A percentile compares a stretch with the other conserved stretches of the same genome.
phyloP scores from a whole-genome alignment of 2,797 vertebrate species.

The Eurystomus glaucurus region DNA sequence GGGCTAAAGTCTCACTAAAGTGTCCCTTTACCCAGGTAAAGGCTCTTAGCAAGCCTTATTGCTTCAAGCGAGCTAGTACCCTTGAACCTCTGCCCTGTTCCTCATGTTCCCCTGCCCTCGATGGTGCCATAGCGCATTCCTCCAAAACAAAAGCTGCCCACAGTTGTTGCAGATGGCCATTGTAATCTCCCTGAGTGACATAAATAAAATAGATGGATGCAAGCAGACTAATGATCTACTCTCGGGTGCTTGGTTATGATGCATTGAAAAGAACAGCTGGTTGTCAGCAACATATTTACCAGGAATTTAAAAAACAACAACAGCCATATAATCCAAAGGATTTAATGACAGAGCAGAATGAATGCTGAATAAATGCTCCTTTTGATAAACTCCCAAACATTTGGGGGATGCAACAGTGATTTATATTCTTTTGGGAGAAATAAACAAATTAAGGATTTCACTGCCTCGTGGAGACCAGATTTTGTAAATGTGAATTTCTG shows the following conservation, averaged over 20 bases:
- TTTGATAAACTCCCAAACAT: conserved; percentile 71
- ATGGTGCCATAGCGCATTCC: background rate
- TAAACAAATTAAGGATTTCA: conserved; percentile 72
- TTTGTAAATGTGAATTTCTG: conserved; percentile 43
- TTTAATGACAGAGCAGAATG: conserved; percentile 66
- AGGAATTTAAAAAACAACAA: conserved; percentile 67
- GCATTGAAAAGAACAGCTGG: conserved; percentile 68
- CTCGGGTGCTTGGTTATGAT: conserved; percentile 13
- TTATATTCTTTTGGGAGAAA: conserved; percentile 68
- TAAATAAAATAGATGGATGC: conserved; percentile 17
- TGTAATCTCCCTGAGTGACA: conserved; percentile 20
- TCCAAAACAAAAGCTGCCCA: background rate
- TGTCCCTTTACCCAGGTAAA: background rate
- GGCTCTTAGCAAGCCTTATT: background rate
- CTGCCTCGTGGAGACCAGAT: conserved; percentile 15
- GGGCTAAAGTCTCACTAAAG: background rate
- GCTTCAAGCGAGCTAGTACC: background rate
- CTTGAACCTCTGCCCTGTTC: background rate
- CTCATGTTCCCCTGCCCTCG: background rate
- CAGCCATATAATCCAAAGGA: conserved; percentile 57
- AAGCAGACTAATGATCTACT: conserved; percentile 36
- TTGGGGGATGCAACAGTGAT: conserved; percentile 61
- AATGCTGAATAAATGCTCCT: conserved; percentile 54
- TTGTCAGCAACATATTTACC: conserved; percentile 67
- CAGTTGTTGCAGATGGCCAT: conserved; percentile 22